A percentile compares a stretch with the other conserved stretches of the same genome.
Evolutionary conservation across 2,113 vertebrate genomes (phyloP).

Genomic region (Sapayoa aenigma): DNA sequence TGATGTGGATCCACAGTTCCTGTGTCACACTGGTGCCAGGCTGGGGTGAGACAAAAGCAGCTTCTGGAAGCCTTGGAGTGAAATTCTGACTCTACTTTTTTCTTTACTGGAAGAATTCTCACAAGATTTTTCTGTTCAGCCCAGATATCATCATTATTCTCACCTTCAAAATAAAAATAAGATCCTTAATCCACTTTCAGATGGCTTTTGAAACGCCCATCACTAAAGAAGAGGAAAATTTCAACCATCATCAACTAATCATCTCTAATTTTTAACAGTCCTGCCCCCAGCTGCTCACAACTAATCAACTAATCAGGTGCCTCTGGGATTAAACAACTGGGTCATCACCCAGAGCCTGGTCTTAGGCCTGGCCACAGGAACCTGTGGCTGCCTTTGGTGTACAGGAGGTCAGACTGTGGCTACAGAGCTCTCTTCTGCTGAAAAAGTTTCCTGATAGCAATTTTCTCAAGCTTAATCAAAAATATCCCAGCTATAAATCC

Average conservation of each 20-base stretch:
- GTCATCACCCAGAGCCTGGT: background rate
- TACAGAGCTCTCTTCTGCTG: background rate
- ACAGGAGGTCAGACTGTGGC: background rate
- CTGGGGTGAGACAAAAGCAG: background rate
- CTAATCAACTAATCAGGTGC: background rate
- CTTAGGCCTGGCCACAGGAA: background rate
- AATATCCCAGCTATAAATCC: background rate
- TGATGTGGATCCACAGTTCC: background rate
- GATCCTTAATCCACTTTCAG: background rate
- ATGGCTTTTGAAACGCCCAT: background rate
- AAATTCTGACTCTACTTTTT: background rate
- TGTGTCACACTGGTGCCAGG: background rate
- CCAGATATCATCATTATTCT: background rate
- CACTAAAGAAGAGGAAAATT: background rate
- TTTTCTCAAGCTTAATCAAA: background rate
- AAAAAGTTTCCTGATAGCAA: background rate
- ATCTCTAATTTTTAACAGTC: too few species aligned
- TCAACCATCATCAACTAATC: background rate
- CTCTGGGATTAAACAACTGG: background rate
- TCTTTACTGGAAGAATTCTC: background rate
- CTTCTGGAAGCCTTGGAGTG: background rate
- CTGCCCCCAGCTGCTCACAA: too few species aligned
- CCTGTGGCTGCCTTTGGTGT: background rate
- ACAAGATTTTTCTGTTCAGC: background rate
- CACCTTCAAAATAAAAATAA: background rate